A percentile compares a stretch with the other conserved stretches of the same genome.
These are phyloP conservation scores for Parthenolecanium corni DNA, from an alignment of 2,888 invertebrate species.

Conservation along the genomic window DNA sequence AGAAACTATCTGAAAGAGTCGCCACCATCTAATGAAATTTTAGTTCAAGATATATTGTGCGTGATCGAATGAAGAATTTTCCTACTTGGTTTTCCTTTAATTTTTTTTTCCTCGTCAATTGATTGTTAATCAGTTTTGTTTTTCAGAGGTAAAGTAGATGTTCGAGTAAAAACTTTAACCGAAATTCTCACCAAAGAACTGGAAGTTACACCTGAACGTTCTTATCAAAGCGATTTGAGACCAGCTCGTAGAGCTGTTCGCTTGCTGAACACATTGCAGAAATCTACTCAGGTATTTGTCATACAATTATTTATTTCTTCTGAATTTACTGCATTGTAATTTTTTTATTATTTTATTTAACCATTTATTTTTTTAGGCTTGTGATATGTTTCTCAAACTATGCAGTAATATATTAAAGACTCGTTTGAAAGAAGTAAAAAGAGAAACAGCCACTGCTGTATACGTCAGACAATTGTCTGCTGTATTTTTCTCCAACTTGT, in stretches of 20 bases:
- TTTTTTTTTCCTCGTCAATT: not conserved
- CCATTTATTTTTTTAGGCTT: slow-evolving; percentile 48
- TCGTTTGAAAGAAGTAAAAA: slow-evolving; percentile 65
- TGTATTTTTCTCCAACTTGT: slow-evolving; percentile 71
- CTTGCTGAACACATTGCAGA: slow-evolving; percentile 65
- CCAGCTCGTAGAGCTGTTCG: slow-evolving; percentile 73
- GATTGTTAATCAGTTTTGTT: no score
- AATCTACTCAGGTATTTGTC: slow-evolving; percentile 47
- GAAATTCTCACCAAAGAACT: slow-evolving; percentile 79
- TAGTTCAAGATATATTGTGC: slow-evolving; percentile 25
- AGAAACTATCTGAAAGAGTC: slow-evolving; percentile 45
- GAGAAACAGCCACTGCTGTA: slow-evolving; percentile 64
- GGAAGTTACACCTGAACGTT: slow-evolving; percentile 75
- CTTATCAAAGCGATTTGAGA: slow-evolving; percentile 70
- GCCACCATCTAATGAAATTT: slow-evolving; percentile 32
- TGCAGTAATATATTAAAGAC: slow-evolving; percentile 71
- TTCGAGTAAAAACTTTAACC: slow-evolving; percentile 62
- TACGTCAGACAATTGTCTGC: slow-evolving; percentile 71
- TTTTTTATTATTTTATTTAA: not conserved
- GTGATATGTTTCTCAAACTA: slow-evolving; percentile 67
- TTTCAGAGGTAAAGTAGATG: slow-evolving; percentile 45
- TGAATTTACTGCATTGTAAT: not conserved
- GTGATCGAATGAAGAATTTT: not conserved
- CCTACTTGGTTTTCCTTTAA: not conserved
- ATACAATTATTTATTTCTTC: not conserved